A percentile compares a stretch with the other conserved stretches of the same genome.
phyloP scores from a whole-genome alignment of 2,797 vertebrate genomes.

The Sebastes elongatus region DNA sequence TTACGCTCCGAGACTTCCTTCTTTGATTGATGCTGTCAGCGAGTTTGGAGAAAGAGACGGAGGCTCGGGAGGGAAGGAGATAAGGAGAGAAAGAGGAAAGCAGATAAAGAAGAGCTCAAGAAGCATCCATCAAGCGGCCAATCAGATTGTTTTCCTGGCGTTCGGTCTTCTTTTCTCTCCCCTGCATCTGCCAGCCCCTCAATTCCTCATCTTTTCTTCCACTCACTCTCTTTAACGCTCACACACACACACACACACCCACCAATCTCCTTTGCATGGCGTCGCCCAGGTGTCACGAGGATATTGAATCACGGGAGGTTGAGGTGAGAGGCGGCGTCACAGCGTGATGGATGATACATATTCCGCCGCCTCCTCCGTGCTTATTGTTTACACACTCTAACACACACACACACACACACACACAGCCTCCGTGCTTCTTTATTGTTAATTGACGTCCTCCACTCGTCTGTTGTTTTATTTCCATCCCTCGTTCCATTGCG shows the following conservation, averaged over 20 bases:
- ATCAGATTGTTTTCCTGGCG: constrained; percentile 68
- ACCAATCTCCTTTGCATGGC: constrained; percentile 43
- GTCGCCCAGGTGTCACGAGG: constrained; percentile 54
- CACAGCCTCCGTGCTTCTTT: not conserved
- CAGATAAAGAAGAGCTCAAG: constrained; percentile 62
- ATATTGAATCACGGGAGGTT: constrained; percentile 71
- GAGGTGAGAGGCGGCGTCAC: constrained; percentile 49
- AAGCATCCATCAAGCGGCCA: constrained; percentile 69
- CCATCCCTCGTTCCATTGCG: constrained; percentile 54
- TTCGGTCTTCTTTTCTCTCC: constrained; percentile 53
- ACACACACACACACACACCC: not conserved
- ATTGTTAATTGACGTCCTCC: constrained; percentile 61
- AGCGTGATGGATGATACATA: constrained; percentile 60
- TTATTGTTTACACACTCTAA: constrained; percentile 41
- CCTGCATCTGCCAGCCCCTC: constrained; percentile 44
- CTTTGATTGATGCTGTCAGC: constrained; percentile 79
- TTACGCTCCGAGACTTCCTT: constrained; percentile 31
- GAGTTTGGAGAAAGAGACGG: constrained; percentile 54
- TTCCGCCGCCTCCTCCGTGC: constrained; percentile 13
- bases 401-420: not conserved
- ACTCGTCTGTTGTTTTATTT: constrained; percentile 61
- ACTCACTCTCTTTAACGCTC: constrained; percentile 2
- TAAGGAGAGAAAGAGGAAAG: constrained; percentile 64
- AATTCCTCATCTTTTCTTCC: constrained; percentile 42
- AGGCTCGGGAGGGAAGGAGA: constrained; percentile 44